Evolutionary conservation across 2,888 invertebrate genomes (phyloP).

Genomic region (Emesis furor): DNA sequence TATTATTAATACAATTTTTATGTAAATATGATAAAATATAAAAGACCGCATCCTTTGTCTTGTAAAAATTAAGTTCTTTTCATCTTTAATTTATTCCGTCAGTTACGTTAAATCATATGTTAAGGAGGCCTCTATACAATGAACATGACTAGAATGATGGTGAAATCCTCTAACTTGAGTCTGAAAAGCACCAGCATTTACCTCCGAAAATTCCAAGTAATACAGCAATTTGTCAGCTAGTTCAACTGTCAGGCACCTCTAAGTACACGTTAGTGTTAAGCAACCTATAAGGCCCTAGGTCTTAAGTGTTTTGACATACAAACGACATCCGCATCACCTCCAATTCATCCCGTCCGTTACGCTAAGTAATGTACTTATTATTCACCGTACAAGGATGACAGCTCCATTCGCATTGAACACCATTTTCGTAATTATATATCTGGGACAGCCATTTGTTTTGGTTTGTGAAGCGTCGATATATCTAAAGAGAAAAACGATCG

Average conservation of each 20-base stretch:
- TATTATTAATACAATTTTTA: no score
- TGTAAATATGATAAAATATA: no score
- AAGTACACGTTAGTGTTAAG: neutral
- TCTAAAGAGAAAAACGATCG: conserved; percentile 3
- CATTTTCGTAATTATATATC: conserved; percentile 79
- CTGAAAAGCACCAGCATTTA: neutral
- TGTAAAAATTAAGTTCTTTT: no score
- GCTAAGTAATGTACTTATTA: conserved; percentile 78
- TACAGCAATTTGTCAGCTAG: neutral
- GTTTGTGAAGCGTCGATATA: conserved; percentile 2
- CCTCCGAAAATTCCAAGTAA: neutral
- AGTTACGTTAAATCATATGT: no score
- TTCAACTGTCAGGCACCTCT: neutral
- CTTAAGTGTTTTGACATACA: conserved; percentile 26
- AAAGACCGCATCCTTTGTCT: no score
- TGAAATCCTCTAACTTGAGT: no score
- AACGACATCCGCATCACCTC: conserved; percentile 42
- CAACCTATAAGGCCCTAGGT: conserved; percentile 11
- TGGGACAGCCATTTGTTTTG: conserved; percentile 37
- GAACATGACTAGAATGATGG: no score
- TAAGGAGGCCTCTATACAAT: no score
- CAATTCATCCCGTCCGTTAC: conserved; percentile 35
- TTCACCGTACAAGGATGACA: conserved; percentile 78
- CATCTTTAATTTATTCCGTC: no score
- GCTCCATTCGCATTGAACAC: conserved; percentile 78